Conservation (phyloP, 1,140 invertebrate species). For the Eriosoma lanigerum region DNA sequence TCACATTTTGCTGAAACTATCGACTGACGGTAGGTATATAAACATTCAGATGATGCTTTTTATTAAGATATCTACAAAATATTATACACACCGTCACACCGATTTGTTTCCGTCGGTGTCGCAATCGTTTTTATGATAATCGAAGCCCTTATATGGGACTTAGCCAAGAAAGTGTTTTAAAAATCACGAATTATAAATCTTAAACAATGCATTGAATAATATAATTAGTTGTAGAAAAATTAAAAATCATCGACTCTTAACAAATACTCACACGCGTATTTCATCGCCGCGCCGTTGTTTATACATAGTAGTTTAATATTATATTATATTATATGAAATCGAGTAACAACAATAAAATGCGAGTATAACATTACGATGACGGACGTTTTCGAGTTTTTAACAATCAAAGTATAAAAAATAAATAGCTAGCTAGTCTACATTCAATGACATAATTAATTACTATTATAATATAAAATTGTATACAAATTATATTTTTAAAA, state of each 20-base stretch:
- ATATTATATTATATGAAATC: not conserved
- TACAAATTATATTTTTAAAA: not conserved
- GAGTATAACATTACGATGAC: not conserved
- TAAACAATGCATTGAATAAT: conserved; percentile 5
- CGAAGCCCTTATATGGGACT: not conserved
- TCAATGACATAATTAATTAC: not conserved
- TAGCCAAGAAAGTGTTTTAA: not conserved
- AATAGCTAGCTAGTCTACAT: conserved; percentile 8
- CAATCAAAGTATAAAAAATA: conserved; percentile 1
- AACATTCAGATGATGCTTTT: too few relatives aligned
- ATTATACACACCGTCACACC: too few relatives aligned
- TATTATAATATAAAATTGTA: not conserved
- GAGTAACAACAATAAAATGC: not conserved
- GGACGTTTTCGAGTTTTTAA: not conserved
- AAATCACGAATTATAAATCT: not conserved
- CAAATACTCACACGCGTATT: not conserved
- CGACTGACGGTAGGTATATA: too few relatives aligned
- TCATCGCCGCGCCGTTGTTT: too few relatives aligned
- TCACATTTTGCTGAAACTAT: too few relatives aligned
- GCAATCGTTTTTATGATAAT: not conserved
- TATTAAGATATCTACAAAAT: too few relatives aligned
- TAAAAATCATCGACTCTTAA: not conserved
- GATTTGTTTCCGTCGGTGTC: not conserved
- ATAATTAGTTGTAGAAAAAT: not conserved
- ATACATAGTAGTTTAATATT: too few relatives aligned